These are phyloP conservation scores for Cromileptes altivelis DNA, from an alignment of 2,113 vertebrate genomes.

Conservation along the genomic window DNA sequence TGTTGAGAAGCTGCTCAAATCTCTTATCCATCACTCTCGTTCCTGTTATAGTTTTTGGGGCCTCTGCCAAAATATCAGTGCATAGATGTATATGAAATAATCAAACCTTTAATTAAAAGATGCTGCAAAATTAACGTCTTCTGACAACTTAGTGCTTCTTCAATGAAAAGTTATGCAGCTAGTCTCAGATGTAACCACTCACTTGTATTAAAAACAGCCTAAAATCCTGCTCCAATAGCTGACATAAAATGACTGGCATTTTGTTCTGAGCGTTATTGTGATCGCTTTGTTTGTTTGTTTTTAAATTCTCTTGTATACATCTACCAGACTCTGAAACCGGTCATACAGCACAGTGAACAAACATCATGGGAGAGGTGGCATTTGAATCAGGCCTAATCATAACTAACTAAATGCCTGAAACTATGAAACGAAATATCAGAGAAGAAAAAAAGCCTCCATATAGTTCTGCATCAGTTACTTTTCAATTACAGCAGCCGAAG, in stretches of 20 bases:
- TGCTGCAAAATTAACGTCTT: neutral
- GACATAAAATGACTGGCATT: constrained; percentile 26
- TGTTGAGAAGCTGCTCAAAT: constrained; percentile 69
- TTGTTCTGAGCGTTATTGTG: constrained; percentile 40
- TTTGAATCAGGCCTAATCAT: constrained; percentile 70
- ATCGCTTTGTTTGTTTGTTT: constrained; percentile 53
- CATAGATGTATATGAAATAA: neutral
- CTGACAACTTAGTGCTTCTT: constrained; percentile 1
- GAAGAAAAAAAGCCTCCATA: constrained; percentile 78
- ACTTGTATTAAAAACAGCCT: constrained; percentile 29
- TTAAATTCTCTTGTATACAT: constrained; percentile 54
- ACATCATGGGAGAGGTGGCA: constrained; percentile 63
- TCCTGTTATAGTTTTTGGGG: constrained; percentile 40
- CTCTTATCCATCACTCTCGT: constrained; percentile 58
- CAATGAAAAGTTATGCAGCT: constrained; percentile 18
- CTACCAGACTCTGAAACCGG: constrained; percentile 33
- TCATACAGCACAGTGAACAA: constrained; percentile 76
- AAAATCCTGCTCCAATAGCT: constrained; percentile 35
- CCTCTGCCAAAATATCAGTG: constrained; percentile 17
- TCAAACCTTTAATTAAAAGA: neutral
- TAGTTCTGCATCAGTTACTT: constrained; percentile 93
- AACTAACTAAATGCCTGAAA: constrained; percentile 80
- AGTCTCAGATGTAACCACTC: constrained; percentile 8
- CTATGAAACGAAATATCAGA: constrained; percentile 80
- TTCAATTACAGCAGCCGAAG: constrained; percentile 94